Evolutionary conservation across 1,140 invertebrate species (phyloP).

Genomic region (Drosophila nikananu): DNA sequence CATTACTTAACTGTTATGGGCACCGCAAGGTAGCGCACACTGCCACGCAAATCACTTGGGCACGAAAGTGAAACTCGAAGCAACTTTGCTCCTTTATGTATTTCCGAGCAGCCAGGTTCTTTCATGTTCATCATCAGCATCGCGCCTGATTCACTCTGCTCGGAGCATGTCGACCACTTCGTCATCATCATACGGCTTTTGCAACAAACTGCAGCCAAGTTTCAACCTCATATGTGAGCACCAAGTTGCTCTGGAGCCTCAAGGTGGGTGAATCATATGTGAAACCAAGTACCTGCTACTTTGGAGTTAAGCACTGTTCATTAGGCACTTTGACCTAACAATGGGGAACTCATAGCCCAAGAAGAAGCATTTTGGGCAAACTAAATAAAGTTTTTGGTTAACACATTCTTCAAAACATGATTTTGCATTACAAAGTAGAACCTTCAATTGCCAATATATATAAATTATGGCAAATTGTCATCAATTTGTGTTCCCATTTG

Average conservation of each 20-base stretch:
- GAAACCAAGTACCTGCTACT: slow-evolving; percentile 23
- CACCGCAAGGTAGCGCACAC: slow-evolving; percentile 67
- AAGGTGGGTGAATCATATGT: slow-evolving; percentile 32
- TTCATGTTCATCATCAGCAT: slow-evolving; percentile 29
- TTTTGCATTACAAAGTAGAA: background rate
- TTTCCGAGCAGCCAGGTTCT: slow-evolving; percentile 18
- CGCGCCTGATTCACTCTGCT: slow-evolving; percentile 52
- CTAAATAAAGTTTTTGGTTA: background rate
- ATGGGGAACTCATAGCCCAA: background rate
- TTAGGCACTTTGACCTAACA: slow-evolving; percentile 12
- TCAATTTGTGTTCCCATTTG: slow-evolving; percentile 4
- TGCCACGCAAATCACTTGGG: slow-evolving; percentile 72
- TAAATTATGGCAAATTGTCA: background rate
- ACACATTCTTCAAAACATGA: background rate
- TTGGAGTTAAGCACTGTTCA: slow-evolving; percentile 13
- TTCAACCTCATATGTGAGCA: slow-evolving; percentile 68
- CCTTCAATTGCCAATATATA: background rate
- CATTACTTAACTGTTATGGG: slow-evolving; percentile 83
- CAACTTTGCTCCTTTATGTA: slow-evolving; percentile 44
- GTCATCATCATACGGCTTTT: slow-evolving; percentile 49
- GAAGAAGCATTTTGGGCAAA: too few relatives aligned
- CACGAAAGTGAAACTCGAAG: slow-evolving; percentile 78
- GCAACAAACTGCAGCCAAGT: slow-evolving; percentile 78
- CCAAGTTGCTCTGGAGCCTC: slow-evolving; percentile 42
- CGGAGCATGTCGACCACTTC: slow-evolving; percentile 41